Evolutionary conservation across 2,113 vertebrate genomes (phyloP).

Genomic region (Bufo bufo): DNA sequence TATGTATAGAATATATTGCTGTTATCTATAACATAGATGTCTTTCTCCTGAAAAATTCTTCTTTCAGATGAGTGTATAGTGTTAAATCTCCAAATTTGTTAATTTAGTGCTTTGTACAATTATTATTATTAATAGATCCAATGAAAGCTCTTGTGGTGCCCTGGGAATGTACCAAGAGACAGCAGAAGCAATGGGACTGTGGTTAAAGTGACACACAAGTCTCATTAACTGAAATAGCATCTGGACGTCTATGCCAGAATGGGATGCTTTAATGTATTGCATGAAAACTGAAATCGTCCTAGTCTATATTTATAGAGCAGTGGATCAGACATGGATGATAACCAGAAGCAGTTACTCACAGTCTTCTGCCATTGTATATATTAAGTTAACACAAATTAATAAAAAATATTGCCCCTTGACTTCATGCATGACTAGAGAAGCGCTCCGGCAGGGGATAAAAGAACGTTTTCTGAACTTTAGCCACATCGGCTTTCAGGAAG

Average conservation of each 20-base stretch:
- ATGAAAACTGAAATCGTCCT: background rate
- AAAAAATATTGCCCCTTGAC: too few relatives aligned
- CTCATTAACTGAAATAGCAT: background rate
- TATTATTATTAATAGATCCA: constrained; percentile 30
- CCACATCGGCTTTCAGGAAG: too few relatives aligned
- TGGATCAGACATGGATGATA: background rate
- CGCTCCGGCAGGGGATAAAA: too few relatives aligned
- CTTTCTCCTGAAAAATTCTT: background rate
- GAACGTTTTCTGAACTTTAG: too few relatives aligned
- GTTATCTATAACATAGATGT: too few relatives aligned
- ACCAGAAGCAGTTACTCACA: background rate
- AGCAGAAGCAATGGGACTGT: constrained; percentile 34
- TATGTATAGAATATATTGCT: too few relatives aligned
- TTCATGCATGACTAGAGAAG: too few relatives aligned
- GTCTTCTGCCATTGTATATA: background rate
- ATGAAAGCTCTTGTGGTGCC: constrained; percentile 32
- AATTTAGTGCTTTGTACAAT: constrained; percentile 3
- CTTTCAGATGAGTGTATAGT: background rate
- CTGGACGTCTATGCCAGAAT: constrained; percentile 12
- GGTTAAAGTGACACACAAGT: constrained; percentile 50
- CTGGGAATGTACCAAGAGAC: background rate
- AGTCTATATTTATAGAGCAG: background rate
- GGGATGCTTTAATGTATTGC: background rate
- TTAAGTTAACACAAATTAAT: background rate
- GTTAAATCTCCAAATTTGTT: background rate